Evolutionary conservation across 2,113 vertebrate species (phyloP), one percentile per base, ranked within the genome.

Genomic region (Chloropsis cyanopogon): DNA sequence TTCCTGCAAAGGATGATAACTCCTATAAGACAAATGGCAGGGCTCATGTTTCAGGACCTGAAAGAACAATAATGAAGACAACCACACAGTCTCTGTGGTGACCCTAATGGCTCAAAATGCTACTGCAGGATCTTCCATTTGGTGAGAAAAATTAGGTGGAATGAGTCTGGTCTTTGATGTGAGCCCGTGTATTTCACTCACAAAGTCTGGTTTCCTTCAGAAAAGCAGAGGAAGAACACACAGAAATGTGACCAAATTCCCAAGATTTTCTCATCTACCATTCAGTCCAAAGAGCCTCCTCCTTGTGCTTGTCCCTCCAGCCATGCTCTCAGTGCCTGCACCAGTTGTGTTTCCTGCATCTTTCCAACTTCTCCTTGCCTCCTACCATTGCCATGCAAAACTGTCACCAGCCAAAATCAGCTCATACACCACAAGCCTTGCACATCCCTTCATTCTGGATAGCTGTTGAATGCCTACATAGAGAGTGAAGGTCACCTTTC

Each of bases 291-390:
- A 82, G 31, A 52, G 28, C 16, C 7, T 72, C 20, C 23, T n/a
- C 7, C 2, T 68, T 6, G 9, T 26, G 16, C 5, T 42, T 5
- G 1, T 44, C 19, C 8, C 24, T 72, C 44, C 25, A 25, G 61
- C 9, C 2, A 3, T 56, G 31, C 7, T 52, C 6, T 49, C 52
- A 46, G 26, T 33, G 26, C 24, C 37, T 86, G 26, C 15, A 5
- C 7, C 4, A 6, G 5, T 11, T 53, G 24, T 20, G 14, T 49
- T 39, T 66, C 0, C 0, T 33, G 5, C 25, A 28, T 59, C 8
- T 9, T 75, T 82, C 9, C 56, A 69, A 17, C 33, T 73, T 35
- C 26, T 60, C 28, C 26, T 33, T 85, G 37, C 7, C 25, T 92
- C n/a, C 37, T 61, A 26, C 4, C 19, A 50, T 14, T 54, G 42